Conservation (phyloP, 2,797 vertebrate species). For the Alouatta caraya region DNA sequence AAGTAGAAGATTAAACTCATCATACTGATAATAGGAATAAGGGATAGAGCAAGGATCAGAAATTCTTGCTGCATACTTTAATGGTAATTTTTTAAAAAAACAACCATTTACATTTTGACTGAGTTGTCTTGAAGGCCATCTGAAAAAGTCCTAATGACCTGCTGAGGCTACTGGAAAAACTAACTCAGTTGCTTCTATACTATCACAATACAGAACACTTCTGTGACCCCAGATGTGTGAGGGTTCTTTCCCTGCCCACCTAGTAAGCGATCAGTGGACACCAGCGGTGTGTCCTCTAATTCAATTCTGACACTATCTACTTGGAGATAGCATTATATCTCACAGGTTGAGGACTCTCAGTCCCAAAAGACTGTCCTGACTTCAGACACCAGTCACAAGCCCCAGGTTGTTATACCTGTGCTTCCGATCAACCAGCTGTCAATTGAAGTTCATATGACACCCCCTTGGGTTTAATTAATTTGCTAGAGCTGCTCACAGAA, state of each 20-base stretch:
- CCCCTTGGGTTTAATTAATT: not conserved
- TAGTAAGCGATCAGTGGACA: not conserved
- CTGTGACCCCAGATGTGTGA: not conserved
- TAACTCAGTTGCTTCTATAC: not conserved
- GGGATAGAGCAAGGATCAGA: not conserved
- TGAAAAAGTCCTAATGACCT: not conserved
- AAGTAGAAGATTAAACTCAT: slow-evolving; percentile 23
- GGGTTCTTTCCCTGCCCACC: not conserved
- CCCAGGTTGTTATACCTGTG: not conserved
- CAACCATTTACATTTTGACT: slow-evolving; percentile 26
- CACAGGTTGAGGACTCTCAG: not conserved
- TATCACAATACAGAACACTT: not conserved
- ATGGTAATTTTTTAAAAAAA: not conserved
- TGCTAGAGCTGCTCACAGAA: not conserved
- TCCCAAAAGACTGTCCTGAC: not conserved
- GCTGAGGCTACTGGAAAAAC: not conserved
- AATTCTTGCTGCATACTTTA: not conserved
- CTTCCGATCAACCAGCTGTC: not conserved
- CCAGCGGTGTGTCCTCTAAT: not conserved
- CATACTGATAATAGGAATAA: not conserved
- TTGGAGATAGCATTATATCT: not conserved
- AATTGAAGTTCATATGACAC: not conserved
- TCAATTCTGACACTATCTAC: not conserved
- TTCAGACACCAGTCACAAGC: not conserved
- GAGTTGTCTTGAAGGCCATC: not conserved